Conservation (phyloP, 1,140 invertebrate genomes). For the Druon quercuslanigerum region DNA sequence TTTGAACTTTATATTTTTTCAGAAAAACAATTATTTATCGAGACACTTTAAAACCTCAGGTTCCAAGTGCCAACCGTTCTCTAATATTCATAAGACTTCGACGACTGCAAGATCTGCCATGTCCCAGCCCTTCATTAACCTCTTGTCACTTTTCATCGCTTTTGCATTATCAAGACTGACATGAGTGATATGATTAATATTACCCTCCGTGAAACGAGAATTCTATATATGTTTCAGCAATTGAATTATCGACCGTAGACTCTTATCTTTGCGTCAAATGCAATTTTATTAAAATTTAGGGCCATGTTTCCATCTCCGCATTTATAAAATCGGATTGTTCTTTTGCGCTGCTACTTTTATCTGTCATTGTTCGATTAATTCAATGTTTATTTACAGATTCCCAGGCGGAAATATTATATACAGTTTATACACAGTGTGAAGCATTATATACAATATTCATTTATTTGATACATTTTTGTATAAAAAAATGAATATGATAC, state of each 20-base stretch:
- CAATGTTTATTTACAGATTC: background rate
- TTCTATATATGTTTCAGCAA: background rate
- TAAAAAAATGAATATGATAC: too few species aligned
- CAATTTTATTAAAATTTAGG: background rate
- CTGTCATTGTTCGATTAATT: background rate
- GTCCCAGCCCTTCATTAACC: background rate
- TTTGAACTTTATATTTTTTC: too few species aligned
- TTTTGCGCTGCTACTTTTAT: background rate
- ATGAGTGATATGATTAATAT: background rate
- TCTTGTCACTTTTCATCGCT: constrained; percentile 1
- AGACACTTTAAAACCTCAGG: too few species aligned
- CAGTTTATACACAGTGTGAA: too few species aligned
- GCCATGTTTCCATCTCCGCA: background rate
- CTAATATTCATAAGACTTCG: too few species aligned
- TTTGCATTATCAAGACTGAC: background rate
- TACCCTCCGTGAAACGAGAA: background rate
- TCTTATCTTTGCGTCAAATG: background rate
- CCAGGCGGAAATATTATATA: too few species aligned
- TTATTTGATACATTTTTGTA: too few species aligned
- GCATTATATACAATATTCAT: too few species aligned
- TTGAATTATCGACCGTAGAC: constrained; percentile 2
- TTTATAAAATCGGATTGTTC: constrained; percentile 7
- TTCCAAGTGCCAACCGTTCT: too few species aligned
- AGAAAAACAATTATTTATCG: too few species aligned
- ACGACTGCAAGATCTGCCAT: too few species aligned